These are phyloP conservation scores for Pyrgilauda ruficollis DNA, from an alignment of 2,113 vertebrate species.

Conservation along the genomic window DNA sequence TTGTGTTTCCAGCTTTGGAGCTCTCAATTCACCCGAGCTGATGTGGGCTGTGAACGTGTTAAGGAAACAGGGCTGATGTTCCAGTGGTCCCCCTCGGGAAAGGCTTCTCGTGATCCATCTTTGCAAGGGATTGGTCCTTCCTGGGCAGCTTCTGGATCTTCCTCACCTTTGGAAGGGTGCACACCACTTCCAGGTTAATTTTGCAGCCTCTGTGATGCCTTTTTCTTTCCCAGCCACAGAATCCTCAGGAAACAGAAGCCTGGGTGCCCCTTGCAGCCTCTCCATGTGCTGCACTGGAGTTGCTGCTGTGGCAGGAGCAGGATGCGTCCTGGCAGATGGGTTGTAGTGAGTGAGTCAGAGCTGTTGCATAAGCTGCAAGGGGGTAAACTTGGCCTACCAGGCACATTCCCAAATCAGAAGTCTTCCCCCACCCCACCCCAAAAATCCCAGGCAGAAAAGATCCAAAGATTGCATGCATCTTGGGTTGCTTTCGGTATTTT, in stretches of 20 bases:
- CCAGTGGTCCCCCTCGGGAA: background rate
- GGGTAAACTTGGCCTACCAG: background rate
- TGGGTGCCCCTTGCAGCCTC: rapidly evolving
- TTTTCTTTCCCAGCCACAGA: rapidly evolving
- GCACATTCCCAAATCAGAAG: background rate
- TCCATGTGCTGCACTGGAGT: rapidly evolving
- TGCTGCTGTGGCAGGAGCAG: background rate
- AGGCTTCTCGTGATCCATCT: background rate
- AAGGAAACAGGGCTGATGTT: background rate
- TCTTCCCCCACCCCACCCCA: too few species aligned
- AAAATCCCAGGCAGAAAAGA: background rate
- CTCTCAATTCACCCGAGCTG: background rate
- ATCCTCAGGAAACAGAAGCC: background rate
- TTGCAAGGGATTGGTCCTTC: background rate
- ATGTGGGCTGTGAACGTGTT: background rate
- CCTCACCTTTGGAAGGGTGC: rapidly evolving
- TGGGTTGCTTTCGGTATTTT: background rate
- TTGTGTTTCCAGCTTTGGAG: background rate
- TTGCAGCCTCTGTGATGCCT: background rate
- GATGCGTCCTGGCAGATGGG: background rate
- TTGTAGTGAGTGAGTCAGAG: background rate
- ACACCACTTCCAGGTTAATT: background rate
- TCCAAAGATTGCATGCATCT: rapidly evolving
- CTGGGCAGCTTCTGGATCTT: background rate
- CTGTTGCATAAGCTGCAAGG: background rate